phyloP scores from a whole-genome alignment of 2,113 vertebrate species.

The Myrmecobius fasciatus region DNA sequence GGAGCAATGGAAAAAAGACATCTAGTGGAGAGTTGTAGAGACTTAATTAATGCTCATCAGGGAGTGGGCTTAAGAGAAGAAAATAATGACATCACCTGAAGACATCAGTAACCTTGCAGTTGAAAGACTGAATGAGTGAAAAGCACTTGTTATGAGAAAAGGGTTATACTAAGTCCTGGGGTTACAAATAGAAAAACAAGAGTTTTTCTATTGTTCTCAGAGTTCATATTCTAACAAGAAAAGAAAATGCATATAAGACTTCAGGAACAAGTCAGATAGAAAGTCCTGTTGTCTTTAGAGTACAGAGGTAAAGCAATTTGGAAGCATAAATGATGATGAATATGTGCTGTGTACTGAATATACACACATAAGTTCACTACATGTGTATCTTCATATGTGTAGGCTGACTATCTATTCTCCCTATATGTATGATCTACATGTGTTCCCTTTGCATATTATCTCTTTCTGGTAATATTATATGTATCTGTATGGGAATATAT shows the following conservation, averaged over 20 bases:
- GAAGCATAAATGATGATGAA: neutral
- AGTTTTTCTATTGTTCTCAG: no score
- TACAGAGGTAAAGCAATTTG: neutral
- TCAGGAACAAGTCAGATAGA: neutral
- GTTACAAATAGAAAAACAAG: neutral
- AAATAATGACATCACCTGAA: neutral
- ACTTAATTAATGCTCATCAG: neutral
- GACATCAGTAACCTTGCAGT: neutral
- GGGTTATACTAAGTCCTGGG: neutral
- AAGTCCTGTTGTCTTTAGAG: neutral
- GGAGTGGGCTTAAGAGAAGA: neutral
- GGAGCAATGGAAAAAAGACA: neutral
- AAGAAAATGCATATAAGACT: neutral
- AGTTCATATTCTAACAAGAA: neutral
- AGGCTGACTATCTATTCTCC: neutral
- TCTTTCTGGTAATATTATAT: neutral
- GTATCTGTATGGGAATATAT: neutral
- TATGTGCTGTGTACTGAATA: neutral
- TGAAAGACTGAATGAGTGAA: neutral
- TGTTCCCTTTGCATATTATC: neutral
- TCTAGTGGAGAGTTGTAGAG: neutral
- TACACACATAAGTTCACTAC: neutral
- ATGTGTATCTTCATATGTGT: neutral
- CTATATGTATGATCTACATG: neutral
- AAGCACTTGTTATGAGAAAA: neutral